These are phyloP conservation scores for Hedya salicella DNA, from an alignment of 2,888 invertebrate species.

Conservation along the genomic window DNA sequence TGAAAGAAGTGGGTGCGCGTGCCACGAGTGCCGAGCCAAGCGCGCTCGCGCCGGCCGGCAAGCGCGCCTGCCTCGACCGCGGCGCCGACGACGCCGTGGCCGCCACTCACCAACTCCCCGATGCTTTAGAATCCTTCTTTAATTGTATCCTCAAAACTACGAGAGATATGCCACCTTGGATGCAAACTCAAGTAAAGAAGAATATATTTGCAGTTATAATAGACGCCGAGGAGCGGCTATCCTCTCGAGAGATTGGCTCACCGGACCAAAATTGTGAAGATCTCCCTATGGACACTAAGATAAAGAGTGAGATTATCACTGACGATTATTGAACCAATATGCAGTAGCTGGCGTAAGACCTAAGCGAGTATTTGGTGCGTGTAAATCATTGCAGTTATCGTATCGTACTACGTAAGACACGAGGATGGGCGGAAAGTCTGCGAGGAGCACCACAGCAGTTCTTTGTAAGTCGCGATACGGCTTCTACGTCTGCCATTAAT, in stretches of 20 bases:
- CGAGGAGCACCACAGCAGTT: neutral
- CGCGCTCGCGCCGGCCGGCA: constrained; percentile 4
- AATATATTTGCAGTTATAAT: constrained; percentile 78
- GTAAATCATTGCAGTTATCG: neutral
- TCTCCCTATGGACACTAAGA: constrained; percentile 58
- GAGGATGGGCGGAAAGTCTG: neutral
- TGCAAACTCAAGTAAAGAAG: constrained; percentile 80
- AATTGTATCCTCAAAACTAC: constrained; percentile 73
- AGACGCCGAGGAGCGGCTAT: constrained; percentile 72
- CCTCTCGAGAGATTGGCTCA: constrained; percentile 52
- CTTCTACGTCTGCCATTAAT: neutral
- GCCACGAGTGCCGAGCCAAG: neutral
- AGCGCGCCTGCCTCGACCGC: constrained; percentile 36
- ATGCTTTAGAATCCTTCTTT: constrained; percentile 73
- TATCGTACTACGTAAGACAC: neutral
- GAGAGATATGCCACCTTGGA: constrained; percentile 74
- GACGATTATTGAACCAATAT: constrained; percentile 54
- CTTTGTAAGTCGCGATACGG: neutral
- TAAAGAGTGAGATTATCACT: constrained; percentile 68
- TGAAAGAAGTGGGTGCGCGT: neutral
- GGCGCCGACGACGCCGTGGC: constrained; percentile 41
- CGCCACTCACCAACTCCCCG: constrained; percentile 42
- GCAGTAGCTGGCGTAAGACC: neutral
- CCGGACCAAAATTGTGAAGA: constrained; percentile 46
- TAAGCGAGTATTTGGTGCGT: neutral